Conservation (phyloP, 2,888 invertebrate species). For the Aproaerema taeniolella region DNA sequence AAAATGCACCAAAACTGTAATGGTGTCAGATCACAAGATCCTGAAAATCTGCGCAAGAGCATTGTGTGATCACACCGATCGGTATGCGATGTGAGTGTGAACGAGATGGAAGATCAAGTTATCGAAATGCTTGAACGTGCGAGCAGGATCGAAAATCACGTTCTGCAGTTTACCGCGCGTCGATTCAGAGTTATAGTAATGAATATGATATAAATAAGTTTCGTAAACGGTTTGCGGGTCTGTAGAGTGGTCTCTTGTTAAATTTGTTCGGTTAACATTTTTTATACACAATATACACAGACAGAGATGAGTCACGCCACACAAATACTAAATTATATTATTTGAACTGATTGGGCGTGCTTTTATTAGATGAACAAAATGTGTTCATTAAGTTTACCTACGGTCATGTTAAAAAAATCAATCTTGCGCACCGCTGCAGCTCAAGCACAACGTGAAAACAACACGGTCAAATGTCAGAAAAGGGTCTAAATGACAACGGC, state of each 20-base stretch:
- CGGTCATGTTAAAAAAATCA: neutral
- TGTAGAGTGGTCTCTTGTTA: conserved; percentile 13
- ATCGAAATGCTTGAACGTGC: conserved; percentile 9
- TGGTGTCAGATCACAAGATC: no score
- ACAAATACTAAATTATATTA: no score
- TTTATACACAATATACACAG: neutral
- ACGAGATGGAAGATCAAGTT: no score
- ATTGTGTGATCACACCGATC: conserved; percentile 19
- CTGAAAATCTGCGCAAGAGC: no score
- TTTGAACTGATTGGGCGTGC: neutral
- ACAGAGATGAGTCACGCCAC: no score
- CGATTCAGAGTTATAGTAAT: conserved; percentile 51
- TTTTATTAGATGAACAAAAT: neutral
- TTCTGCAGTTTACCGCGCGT: conserved; percentile 46
- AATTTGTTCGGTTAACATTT: neutral
- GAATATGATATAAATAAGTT: conserved; percentile 56
- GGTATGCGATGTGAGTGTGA: no score
- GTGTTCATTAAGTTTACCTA: neutral
- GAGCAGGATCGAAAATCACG: conserved; percentile 34
- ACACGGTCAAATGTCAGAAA: no score
- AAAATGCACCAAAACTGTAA: no score
- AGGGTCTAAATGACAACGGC: no score
- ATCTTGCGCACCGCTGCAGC: no score
- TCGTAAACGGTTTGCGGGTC: conserved; percentile 26
- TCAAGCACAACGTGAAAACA: no score